Percentiles rank a stretch among this genome's conserved stretches.
phyloP scores from a whole-genome alignment of 1,140 invertebrate species.

The Drosophila ironensis region DNA sequence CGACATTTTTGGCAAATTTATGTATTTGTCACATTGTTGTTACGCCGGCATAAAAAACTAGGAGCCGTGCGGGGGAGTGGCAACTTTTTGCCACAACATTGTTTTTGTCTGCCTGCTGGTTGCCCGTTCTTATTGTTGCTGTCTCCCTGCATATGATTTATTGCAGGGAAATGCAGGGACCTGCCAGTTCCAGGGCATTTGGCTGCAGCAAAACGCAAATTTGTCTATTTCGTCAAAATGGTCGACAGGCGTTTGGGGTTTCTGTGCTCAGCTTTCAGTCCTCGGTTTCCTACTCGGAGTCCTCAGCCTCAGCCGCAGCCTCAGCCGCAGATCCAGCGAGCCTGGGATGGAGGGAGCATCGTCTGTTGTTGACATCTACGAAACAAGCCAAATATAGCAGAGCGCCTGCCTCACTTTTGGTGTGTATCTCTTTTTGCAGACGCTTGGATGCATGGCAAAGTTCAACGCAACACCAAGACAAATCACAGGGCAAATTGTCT shows the following conservation, averaged over 20 bases:
- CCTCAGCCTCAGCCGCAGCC: background rate
- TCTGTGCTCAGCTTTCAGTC: conserved; percentile 9
- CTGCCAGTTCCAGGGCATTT: conserved; percentile 62
- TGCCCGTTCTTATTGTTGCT: conserved; percentile 61
- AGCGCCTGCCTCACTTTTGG: conserved; percentile 5
- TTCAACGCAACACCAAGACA: conserved; percentile 69
- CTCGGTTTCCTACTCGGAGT: background rate
- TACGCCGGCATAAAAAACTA: conserved; percentile 40
- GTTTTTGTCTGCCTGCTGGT: conserved; percentile 48
- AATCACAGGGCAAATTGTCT: conserved; percentile 78
- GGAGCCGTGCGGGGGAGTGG: conserved; percentile 7
- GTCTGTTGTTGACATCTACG: conserved; percentile 75
- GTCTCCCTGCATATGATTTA: conserved; percentile 78
- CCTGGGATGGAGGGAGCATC: conserved; percentile 32
- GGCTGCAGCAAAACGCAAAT: conserved; percentile 78
- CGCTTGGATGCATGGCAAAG: conserved; percentile 37
- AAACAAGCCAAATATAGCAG: conserved; percentile 41
- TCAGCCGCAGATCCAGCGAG: background rate
- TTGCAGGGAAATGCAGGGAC: conserved; percentile 55
- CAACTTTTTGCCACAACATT: conserved; percentile 73
- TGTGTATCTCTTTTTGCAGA: conserved; percentile 8
- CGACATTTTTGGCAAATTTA: conserved; percentile 81
- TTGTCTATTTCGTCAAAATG: conserved; percentile 80
- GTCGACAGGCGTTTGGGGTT: conserved; percentile 69
- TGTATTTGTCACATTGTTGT: conserved; percentile 75